Conservation (phyloP, 64 coral and sea anemone genomes). For the Orbicella faveolata region DNA sequence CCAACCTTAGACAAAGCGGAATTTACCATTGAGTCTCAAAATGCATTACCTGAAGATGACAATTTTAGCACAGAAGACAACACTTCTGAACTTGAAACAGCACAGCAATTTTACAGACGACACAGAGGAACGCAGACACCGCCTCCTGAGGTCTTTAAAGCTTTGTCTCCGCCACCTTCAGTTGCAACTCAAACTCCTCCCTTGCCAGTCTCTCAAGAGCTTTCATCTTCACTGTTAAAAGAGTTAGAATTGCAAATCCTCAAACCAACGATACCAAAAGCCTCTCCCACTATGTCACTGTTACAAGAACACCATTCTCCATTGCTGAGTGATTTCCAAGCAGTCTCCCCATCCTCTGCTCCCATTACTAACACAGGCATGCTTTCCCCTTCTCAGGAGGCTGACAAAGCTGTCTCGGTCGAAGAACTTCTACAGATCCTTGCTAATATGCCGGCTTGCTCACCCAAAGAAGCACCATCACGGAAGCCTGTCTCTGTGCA, state of each 20-base stretch:
- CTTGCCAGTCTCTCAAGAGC: slow-evolving; percentile 6
- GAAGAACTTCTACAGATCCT: slow-evolving; percentile 55
- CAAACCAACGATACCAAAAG: background rate
- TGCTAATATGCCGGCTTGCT: slow-evolving; percentile 2
- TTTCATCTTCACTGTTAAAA: slow-evolving; percentile 23
- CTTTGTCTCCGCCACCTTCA: slow-evolving; percentile 31
- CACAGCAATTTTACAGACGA: slow-evolving; percentile 1
- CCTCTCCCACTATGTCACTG: slow-evolving; percentile 5
- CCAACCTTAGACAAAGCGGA: background rate
- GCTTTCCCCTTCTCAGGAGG: background rate
- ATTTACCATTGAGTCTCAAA: background rate
- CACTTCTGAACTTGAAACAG: background rate
- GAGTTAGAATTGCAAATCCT: slow-evolving; percentile 23
- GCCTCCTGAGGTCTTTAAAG: slow-evolving; percentile 14
- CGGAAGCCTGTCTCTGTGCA: slow-evolving; percentile 28
- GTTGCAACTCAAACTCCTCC: slow-evolving; percentile 42
- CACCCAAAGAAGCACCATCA: background rate
- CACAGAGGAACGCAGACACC: slow-evolving; percentile 35
- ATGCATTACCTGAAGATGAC: background rate
- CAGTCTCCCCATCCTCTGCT: background rate
- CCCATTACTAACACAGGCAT: background rate
- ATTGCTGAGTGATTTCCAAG: background rate
- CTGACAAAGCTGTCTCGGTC: slow-evolving; percentile 58
- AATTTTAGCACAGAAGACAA: background rate
- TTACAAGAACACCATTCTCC: slow-evolving; percentile 1